phyloP scores from a whole-genome alignment of 2,888 invertebrate species.

The Caenorhabditis sp. region DNA sequence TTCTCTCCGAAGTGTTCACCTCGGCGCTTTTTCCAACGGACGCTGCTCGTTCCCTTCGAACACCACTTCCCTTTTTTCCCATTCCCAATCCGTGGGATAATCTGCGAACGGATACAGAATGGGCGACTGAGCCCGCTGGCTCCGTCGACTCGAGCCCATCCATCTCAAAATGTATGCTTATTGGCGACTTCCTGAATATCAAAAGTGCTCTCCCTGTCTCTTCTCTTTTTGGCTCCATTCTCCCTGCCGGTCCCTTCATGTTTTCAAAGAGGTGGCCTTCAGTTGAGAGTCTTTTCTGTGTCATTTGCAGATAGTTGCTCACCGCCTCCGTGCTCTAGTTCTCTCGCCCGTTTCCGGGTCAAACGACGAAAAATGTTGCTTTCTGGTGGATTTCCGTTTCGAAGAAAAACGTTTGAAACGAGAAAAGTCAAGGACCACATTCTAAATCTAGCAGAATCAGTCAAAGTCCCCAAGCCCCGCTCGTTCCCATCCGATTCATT shows the following conservation, averaged over 20 bases:
- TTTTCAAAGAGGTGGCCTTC: constrained; percentile 11
- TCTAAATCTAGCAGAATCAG: not conserved
- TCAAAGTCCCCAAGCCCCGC: not conserved
- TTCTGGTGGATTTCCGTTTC: constrained; percentile 19
- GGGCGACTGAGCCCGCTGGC: not conserved
- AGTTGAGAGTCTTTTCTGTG: too few relatives aligned
- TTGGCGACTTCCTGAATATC: constrained; percentile 50
- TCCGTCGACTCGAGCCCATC: constrained; percentile 24
- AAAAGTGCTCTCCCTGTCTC: constrained; percentile 27
- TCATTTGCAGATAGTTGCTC: constrained; percentile 10
- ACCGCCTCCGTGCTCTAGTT: not conserved
- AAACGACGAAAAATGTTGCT: constrained; percentile 1
- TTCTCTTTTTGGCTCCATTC: constrained; percentile 13
- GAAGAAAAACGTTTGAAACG: not conserved
- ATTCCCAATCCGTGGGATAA: constrained; percentile 15
- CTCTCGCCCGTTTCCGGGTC: constrained; percentile 10
- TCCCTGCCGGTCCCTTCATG: constrained; percentile 1
- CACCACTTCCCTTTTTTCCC: constrained; percentile 1
- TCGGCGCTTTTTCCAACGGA: too few relatives aligned
- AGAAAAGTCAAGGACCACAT: not conserved
- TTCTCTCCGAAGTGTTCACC: too few relatives aligned
- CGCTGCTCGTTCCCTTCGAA: too few relatives aligned
- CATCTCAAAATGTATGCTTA: constrained; percentile 48
- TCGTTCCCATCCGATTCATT: not conserved
- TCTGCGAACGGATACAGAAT: constrained; percentile 43